phyloP scores from a whole-genome alignment of 2,113 vertebrate species.

The Chauna torquata region DNA sequence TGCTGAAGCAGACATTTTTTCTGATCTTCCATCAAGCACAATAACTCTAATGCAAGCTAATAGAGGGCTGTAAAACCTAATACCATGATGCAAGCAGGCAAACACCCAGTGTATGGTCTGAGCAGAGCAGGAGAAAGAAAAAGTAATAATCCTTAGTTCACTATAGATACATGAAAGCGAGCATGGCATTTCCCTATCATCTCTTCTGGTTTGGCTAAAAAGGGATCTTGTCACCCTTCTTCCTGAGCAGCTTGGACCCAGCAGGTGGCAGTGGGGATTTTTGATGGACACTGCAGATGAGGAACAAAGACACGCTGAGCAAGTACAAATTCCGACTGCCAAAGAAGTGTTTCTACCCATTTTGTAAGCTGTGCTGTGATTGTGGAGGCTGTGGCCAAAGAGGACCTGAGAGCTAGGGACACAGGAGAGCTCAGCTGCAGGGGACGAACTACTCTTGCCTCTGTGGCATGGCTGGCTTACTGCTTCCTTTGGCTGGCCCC shows the following conservation, averaged over 20 bases:
- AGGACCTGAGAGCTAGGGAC: neutral
- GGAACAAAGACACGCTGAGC: neutral
- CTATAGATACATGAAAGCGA: neutral
- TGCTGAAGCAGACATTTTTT: constrained; percentile 49
- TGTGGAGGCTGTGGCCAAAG: neutral
- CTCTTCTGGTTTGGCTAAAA: neutral
- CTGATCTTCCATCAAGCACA: constrained; percentile 52
- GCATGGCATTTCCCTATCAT: neutral
- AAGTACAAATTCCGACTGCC: neutral
- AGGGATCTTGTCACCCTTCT: neutral
- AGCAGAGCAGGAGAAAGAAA: neutral
- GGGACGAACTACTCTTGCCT: neutral
- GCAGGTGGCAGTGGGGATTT: neutral
- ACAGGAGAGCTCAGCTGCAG: neutral
- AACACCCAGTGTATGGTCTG: neutral
- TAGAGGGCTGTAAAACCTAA: constrained; percentile 42
- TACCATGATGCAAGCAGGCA: constrained; percentile 45
- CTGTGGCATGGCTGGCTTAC: neutral
- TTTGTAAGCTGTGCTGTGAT: neutral
- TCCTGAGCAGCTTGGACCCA: neutral
- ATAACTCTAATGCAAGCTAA: constrained; percentile 58
- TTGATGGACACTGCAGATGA: neutral
- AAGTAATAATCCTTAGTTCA: neutral
- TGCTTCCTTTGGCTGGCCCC: neutral
- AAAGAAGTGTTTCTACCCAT: neutral